Evolutionary conservation across 2,888 invertebrate genomes (phyloP).

Genomic region (Subacronicta megacephala): DNA sequence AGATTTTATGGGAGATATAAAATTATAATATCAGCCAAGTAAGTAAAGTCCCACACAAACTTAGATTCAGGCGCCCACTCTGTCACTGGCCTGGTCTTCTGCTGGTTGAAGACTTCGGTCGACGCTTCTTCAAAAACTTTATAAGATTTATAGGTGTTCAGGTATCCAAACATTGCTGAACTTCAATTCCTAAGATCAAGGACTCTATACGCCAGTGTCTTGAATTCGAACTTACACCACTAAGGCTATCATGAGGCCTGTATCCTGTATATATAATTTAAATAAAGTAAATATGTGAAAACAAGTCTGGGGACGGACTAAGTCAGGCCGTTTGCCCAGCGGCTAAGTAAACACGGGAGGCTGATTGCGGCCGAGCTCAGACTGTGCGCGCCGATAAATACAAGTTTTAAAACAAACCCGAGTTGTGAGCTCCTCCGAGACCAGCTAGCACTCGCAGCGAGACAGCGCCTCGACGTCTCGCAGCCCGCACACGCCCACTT

Average conservation of each 20-base stretch:
- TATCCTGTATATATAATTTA: constrained; percentile 26
- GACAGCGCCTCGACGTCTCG: constrained; percentile 46
- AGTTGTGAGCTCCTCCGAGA: constrained; percentile 54
- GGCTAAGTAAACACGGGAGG: constrained; percentile 56
- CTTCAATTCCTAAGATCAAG: no score
- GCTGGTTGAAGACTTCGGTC: no score
- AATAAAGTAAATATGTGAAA: constrained; percentile 36
- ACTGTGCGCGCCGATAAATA: constrained; percentile 64
- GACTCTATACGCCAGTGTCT: no score
- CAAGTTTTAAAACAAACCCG: constrained; percentile 68
- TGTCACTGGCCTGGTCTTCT: no score
- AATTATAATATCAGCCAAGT: no score
- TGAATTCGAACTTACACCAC: no score
- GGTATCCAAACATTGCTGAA: no score
- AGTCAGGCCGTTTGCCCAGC: constrained; percentile 39
- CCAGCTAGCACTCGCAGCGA: constrained; percentile 36
- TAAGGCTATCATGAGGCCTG: constrained; percentile 1
- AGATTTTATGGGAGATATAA: no score
- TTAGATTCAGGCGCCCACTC: no score
- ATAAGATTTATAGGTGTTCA: no score
- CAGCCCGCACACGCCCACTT: constrained; percentile 50
- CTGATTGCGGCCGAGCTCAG: constrained; percentile 57
- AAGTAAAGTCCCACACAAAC: no score
- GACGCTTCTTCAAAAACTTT: no score
- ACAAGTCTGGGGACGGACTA: constrained; percentile 17